Conservation (phyloP, 1,140 invertebrate genomes). For the Magallana gigas region DNA sequence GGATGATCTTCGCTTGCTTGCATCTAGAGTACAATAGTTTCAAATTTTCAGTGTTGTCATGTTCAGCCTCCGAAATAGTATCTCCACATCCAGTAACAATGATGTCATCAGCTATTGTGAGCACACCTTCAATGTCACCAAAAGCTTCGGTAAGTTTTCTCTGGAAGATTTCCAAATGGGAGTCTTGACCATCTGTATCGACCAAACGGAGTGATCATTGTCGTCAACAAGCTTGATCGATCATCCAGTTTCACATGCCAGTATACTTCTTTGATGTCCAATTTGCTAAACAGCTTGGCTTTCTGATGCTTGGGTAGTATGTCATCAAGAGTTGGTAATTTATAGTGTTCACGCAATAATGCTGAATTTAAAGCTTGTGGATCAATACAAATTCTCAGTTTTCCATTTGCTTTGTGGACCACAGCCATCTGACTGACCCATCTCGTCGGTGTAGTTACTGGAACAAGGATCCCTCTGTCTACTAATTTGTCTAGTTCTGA, state of each 20-base stretch:
- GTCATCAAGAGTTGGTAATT: slow-evolving; percentile 61
- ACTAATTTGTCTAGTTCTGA: slow-evolving; percentile 36
- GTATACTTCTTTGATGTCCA: background rate
- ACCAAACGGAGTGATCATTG: slow-evolving; percentile 60
- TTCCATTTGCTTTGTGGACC: slow-evolving; percentile 43
- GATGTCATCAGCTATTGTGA: slow-evolving; percentile 60
- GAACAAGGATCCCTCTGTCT: slow-evolving; percentile 41
- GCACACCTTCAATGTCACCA: slow-evolving; percentile 50
- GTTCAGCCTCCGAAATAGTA: slow-evolving; percentile 7
- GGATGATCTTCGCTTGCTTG: slow-evolving; percentile 53
- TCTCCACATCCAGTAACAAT: slow-evolving; percentile 53
- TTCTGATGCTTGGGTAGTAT: slow-evolving; percentile 57
- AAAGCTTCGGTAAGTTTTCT: slow-evolving; percentile 52
- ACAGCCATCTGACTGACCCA: slow-evolving; percentile 52
- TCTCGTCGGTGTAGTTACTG: slow-evolving; percentile 41
- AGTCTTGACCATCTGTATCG: slow-evolving; percentile 58
- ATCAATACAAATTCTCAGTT: background rate
- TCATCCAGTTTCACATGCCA: too few species aligned
- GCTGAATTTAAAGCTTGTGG: background rate
- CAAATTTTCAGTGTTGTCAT: slow-evolving; percentile 38
- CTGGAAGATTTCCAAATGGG: slow-evolving; percentile 68
- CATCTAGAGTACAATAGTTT: slow-evolving; percentile 28
- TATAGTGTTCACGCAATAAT: slow-evolving; percentile 56
- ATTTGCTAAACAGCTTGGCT: background rate
- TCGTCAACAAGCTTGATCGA: background rate